Conservation (phyloP, 2,113 vertebrate genomes). For the Podarcis cretensis region DNA sequence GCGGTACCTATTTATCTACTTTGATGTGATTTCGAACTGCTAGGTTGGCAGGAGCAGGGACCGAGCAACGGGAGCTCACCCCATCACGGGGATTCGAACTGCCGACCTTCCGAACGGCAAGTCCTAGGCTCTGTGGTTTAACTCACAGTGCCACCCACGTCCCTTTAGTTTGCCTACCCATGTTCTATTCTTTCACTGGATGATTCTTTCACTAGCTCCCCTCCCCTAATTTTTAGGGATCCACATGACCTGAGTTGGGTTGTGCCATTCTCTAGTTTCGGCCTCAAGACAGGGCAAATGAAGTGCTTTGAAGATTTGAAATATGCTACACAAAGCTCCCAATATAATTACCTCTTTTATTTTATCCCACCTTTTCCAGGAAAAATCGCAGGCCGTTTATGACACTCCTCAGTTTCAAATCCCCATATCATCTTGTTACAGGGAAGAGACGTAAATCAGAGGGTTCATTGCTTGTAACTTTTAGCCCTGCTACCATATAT, state of each 20-base stretch:
- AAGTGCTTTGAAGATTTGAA: neutral
- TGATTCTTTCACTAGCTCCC: too few relatives aligned
- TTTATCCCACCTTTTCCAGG: conserved; percentile 39
- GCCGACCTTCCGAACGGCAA: too few relatives aligned
- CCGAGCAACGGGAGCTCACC: too few relatives aligned
- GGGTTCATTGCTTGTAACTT: conserved; percentile 67
- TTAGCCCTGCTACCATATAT: conserved; percentile 60
- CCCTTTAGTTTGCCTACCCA: too few relatives aligned
- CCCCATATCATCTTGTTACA: conserved; percentile 65
- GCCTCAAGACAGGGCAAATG: neutral
- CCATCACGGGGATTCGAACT: too few relatives aligned
- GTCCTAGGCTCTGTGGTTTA: too few relatives aligned
- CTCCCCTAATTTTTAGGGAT: neutral
- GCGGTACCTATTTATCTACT: too few relatives aligned
- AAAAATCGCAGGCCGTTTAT: conserved; percentile 50
- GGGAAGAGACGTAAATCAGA: conserved; percentile 68
- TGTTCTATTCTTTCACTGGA: too few relatives aligned
- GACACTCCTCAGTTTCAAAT: conserved; percentile 61
- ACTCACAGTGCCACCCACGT: too few relatives aligned
- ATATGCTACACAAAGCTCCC: neutral
- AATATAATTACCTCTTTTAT: conserved; percentile 50
- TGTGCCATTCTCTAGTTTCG: neutral
- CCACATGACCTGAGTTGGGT: neutral
- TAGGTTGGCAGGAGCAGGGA: too few relatives aligned
- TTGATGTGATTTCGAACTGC: too few relatives aligned